Percentiles rank a stretch among this genome's conserved stretches.
These are phyloP conservation scores for Apodemus sylvaticus DNA, from an alignment of 2,113 vertebrate species.

Conservation along the genomic window DNA sequence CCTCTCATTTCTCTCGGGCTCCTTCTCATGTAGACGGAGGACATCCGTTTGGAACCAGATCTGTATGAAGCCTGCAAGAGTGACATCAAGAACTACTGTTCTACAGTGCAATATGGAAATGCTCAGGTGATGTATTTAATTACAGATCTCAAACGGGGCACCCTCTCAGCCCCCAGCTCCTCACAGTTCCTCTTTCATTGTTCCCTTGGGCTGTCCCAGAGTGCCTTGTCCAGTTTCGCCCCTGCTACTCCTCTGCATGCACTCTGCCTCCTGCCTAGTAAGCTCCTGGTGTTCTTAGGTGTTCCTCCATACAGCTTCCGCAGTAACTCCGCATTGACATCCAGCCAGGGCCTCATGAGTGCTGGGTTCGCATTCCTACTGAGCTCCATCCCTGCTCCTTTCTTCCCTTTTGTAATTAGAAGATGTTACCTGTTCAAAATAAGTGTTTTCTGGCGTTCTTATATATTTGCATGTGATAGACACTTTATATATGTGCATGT, in stretches of 20 bases:
- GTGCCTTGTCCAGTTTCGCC: not conserved
- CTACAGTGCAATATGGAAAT: constrained; percentile 93
- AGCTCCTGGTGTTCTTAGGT: not conserved
- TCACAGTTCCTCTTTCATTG: not conserved
- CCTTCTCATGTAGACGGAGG: constrained; percentile 90
- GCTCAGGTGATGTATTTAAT: constrained; percentile 90
- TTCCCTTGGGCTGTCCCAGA: not conserved
- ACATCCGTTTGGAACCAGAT: constrained; percentile 97
- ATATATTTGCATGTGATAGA: too few relatives aligned
- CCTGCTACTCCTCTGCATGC: not conserved
- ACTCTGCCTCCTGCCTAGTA: not conserved
- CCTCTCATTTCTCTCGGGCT: constrained; percentile 17
- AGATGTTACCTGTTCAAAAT: not conserved
- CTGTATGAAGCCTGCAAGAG: constrained; percentile 94
- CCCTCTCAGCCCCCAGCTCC: not conserved
- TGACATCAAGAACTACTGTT: constrained; percentile 93
- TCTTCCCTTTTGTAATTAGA: not conserved
- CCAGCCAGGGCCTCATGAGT: not conserved
- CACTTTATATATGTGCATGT: not conserved
- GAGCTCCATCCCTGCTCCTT: not conserved
- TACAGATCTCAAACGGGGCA: not conserved
- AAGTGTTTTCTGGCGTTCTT: not conserved
- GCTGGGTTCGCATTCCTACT: not conserved
- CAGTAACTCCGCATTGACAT: not conserved
- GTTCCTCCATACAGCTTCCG: not conserved